phyloP scores from a whole-genome alignment of 2,888 invertebrate genomes.

The Pristionchus mayeri region DNA sequence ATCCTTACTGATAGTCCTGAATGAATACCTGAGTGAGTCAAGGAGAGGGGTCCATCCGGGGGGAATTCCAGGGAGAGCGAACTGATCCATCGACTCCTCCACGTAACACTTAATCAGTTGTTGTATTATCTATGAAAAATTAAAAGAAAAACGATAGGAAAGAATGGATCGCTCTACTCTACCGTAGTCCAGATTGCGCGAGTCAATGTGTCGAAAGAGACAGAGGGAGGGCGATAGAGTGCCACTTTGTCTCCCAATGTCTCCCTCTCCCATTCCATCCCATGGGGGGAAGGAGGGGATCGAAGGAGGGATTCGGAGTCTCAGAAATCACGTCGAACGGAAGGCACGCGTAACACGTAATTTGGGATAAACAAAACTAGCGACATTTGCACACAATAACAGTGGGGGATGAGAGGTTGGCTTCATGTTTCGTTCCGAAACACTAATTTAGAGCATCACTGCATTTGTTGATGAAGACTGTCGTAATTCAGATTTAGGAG shows the following conservation, averaged over 20 bases:
- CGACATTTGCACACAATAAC: too few relatives aligned
- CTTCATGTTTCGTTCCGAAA: too few relatives aligned
- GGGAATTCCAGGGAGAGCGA: background rate
- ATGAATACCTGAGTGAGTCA: conserved; percentile 16
- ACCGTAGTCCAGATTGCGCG: background rate
- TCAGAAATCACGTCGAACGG: background rate
- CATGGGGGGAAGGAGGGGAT: background rate
- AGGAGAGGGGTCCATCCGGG: conserved; percentile 6
- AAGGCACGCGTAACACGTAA: too few relatives aligned
- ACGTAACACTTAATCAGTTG: conserved; percentile 1
- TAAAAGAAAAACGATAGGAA: too few relatives aligned
- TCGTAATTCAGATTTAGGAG: too few relatives aligned
- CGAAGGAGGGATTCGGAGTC: background rate
- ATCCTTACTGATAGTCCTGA: background rate
- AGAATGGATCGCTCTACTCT: too few relatives aligned
- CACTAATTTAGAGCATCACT: too few relatives aligned
- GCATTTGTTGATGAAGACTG: too few relatives aligned
- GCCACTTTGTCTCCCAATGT: background rate
- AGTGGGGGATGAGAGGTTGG: too few relatives aligned
- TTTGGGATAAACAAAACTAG: too few relatives aligned
- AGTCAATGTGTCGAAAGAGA: background rate
- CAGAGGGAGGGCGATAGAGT: background rate
- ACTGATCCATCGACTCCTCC: background rate
- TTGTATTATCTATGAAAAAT: background rate
- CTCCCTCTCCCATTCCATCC: conserved; percentile 1